phyloP scores from a whole-genome alignment of 1,140 invertebrate genomes.

The Coelopa frigida region DNA sequence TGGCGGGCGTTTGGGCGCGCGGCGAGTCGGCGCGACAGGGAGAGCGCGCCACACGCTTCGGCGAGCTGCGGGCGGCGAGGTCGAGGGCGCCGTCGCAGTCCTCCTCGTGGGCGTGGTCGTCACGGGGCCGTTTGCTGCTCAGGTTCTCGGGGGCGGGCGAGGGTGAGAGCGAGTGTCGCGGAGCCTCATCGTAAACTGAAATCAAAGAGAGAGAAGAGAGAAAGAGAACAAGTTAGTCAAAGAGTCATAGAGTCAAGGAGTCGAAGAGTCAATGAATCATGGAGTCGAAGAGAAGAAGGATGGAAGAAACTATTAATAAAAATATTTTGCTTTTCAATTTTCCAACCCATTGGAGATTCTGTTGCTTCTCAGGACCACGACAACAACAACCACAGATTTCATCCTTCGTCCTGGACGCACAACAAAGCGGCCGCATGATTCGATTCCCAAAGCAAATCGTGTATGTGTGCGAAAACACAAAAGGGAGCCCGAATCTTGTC shows the following conservation, averaged over 20 bases:
- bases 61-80: conserved; percentile 24
- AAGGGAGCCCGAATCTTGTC: too few species aligned
- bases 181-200: conserved; percentile 33
- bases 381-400: too few species aligned
- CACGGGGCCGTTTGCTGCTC: conserved; percentile 30
- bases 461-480: neutral
- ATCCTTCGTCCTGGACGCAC: too few species aligned
- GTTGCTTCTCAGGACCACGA: conserved; percentile 7
- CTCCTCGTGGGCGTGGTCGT: conserved; percentile 21
- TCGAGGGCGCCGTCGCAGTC: conserved; percentile 34
- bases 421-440: neutral
- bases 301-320: too few species aligned
- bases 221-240: neutral
- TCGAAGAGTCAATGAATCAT: too few species aligned
- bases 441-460: conserved; percentile 7
- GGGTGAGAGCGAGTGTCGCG: conserved; percentile 11
- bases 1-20: neutral
- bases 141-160: conserved; percentile 24
- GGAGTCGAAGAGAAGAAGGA: too few species aligned
- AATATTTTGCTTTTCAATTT: conserved; percentile 41
- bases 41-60: conserved; percentile 20
- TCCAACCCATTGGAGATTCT: conserved; percentile 34
- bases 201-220: conserved; percentile 8
- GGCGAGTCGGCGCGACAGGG: conserved; percentile 3
- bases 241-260: too few species aligned